Base-by-base conservation (phyloP, 2,888 invertebrate species). In the Allygus modestus region DNA sequence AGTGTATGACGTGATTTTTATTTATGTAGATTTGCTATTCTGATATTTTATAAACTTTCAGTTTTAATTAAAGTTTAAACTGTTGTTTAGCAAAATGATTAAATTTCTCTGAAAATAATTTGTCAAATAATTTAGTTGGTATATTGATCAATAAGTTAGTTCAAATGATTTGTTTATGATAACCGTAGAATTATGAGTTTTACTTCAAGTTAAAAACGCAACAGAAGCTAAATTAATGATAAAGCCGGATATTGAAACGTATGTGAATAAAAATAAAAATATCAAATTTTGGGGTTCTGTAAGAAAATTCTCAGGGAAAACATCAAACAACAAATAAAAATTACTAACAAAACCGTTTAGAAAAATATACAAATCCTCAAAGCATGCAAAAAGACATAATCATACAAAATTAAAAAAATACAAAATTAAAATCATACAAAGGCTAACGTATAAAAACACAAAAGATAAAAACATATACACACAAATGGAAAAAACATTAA, bases 371-470 rank as follows among this genome's bases (percentile, higher is more conserved):
- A 82, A 79, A 84, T 37, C 26, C 37, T 46, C 33, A 43, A 77
- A 84, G 71, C 65, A 65, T 65, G 65, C 65, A 86, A n/a, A 46
- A 26, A 23, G 75, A 43, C 54, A 46, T 46, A 58, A 75, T 41
- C 26, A 81, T 83, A 69, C 58, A 77, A 54, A 33, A 82, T n/a
- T n/a, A n/a, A n/a, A n/a, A n/a, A n/a, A n/a, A n/a, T n/a, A n/a
- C n/a, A n/a, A n/a, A n/a, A n/a, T n/a, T n/a, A n/a, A n/a, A n/a
- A n/a, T n/a, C n/a, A n/a, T 79, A 43, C 33, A 37, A 69, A 90
- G 89, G 90, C 23, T 23, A 51, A 58, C 58, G 31, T 65, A 65
- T 65, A 31, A 65, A 23, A 65, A 28, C n/a, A 58, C 58, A 58
- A 20, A 46, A 46, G 46, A 17, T 4, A 31, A 65, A 65, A 65